Evolutionary conservation across 2,113 vertebrate species (phyloP), one percentile per base, ranked within the genome.

Genomic region (Bufo gargarizans): DNA sequence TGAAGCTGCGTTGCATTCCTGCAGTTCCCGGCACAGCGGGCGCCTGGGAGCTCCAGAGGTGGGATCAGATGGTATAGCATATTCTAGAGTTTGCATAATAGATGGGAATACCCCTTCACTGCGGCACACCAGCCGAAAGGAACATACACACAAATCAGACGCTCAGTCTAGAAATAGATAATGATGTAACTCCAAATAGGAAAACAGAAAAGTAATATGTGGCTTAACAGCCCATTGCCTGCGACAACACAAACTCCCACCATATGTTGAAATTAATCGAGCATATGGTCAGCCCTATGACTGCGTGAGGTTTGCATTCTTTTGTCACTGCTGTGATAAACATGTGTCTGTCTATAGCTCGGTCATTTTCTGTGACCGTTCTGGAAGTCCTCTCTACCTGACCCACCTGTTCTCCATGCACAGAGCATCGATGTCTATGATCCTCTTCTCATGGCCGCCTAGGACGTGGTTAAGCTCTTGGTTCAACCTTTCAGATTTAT

Each of bases 321-420:
- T 76, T 61, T 82, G 22, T 50, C 12, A 19, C 53, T 59, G 67
- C 45, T 56, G 77, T 55, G 59, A 80, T 69, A 67, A 56, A 86
- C 17, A 47, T 14, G 17, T 47, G 14, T 84, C 65, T 86, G 71
- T 56, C 71, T 61, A 12, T 3, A 47, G 16, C 56, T 11, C 16
- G n/a, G 61, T 19, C 55, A 74, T 20, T 58, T 63, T 17, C 6
- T 86, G 8, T 19, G 22, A 72, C 49, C 43, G 49, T 50, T 43
- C 22, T 77, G 5, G 10, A 9, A 20, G 10, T 53, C 47, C n/a
- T 22, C 55, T 45, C 19, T 10, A 12, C 53, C 59, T 20, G 76
- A 87, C 94, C 90, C 61, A 96, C 98, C 97, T 97, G 94, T 99
- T 99, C 91, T 99, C 98, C 97, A 99, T 98, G 90, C 98, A 99